Base-by-base conservation (phyloP, 2,888 invertebrate species). In the Drosophila limbata region DNA sequence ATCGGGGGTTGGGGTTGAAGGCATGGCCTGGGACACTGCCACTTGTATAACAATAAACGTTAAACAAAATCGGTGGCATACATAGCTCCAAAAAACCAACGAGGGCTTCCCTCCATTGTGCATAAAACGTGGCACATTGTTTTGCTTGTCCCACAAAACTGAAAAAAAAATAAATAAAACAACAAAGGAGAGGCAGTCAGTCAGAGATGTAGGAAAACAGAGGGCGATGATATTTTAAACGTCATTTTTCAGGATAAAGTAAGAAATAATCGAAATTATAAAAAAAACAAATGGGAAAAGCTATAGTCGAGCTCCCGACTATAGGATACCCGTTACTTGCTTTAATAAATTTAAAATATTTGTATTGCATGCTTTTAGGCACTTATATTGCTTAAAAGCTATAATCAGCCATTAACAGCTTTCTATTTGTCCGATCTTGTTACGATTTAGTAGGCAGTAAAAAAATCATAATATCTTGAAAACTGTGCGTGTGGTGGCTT, bases 41-140 rank as follows among this genome's bases (percentile, higher is more conserved):
- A 65, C 65, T 69, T 45, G 69, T 53, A 57, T 37, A 76, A 74
- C 75, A 74, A 74, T 69, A 69, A 74, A 64, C 64, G 74, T 74
- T 74, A 69, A 52, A 50, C 59, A 64, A 73, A 73, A 73, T 73
- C 69, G 73, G 51, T 57, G 63, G 63, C 69, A 50, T 48, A 63
- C 69, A 48, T 48, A 66, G 55, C 42, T 44, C 63, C 33, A 59
- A 39, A 39, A 39, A 64, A 55, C 33, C 47, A 57, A 51, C 60
- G 64, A 68, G 77, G 31, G 55, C 62, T 71, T 51, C 17, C 21
- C 48, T 39, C 10, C 59, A 63, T 67, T 77, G 60, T 77, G 17
- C 13, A 59, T 56, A 66, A 76, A 73, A 71, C 69, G 70, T 69
- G 73, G 82, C 79, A 63, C 77, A 81, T 84, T 86, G 81, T 84